phyloP scores from a whole-genome alignment of 1,140 invertebrate species.

The Teleopsis dalmanni region DNA sequence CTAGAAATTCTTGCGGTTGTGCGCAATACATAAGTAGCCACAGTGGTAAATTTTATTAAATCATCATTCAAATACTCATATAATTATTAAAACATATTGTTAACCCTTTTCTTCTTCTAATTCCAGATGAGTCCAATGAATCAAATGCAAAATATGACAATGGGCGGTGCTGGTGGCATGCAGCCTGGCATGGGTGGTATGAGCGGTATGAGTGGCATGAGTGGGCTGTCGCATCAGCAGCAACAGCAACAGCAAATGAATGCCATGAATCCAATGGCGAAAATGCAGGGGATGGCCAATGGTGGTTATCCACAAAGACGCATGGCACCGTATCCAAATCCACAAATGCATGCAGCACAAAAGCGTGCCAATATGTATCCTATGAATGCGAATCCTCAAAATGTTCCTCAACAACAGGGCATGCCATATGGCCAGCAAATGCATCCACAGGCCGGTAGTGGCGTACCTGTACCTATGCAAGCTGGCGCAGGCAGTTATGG shows the following conservation, averaged over 20 bases:
- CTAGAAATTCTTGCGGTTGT: no score
- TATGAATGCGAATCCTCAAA: constrained; percentile 19
- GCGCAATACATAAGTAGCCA: no score
- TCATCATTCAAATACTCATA: no score
- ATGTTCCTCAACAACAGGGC: constrained; percentile 21
- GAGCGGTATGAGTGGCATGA: constrained; percentile 14
- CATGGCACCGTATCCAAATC: constrained; percentile 70
- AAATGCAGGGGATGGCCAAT: constrained; percentile 45
- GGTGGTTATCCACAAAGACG: constrained; percentile 51
- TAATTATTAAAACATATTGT: background rate
- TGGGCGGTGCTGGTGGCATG: constrained; percentile 51
- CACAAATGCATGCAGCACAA: constrained; percentile 73
- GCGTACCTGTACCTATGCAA: constrained; percentile 41
- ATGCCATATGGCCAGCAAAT: constrained; percentile 39
- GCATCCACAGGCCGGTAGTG: constrained; percentile 45
- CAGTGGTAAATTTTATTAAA: no score
- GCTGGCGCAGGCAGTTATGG: constrained; percentile 34
- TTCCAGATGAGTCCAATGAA: constrained; percentile 42
- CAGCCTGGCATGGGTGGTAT: constrained; percentile 45
- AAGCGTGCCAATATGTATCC: constrained; percentile 48
- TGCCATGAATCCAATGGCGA: constrained; percentile 49
- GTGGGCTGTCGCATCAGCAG: constrained; percentile 25
- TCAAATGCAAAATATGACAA: constrained; percentile 43
- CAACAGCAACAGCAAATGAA: constrained; percentile 44
- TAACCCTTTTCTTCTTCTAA: background rate